phyloP scores from a whole-genome alignment of 2,888 invertebrate genomes.

The Drosophila testacea region DNA sequence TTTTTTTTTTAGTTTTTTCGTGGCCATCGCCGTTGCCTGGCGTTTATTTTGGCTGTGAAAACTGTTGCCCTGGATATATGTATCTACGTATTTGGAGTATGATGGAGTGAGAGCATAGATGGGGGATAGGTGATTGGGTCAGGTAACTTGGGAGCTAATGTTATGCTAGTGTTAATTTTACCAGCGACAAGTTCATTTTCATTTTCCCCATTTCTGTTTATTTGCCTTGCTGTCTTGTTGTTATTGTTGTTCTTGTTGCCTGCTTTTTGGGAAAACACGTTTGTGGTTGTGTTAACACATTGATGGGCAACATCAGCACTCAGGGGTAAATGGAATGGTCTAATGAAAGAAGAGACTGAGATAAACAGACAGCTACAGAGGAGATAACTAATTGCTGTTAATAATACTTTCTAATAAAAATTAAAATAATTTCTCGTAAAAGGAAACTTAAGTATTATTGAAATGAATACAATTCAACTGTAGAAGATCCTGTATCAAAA shows the following conservation, averaged over 20 bases:
- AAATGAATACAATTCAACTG: no score
- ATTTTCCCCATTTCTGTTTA: constrained; percentile 39
- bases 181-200: constrained; percentile 62
- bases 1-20: not conserved
- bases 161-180: constrained; percentile 64
- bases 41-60: constrained; percentile 65
- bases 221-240: constrained; percentile 23
- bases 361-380: not conserved
- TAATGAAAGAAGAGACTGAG: constrained; percentile 10
- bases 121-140: not conserved
- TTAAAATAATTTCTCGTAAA: not conserved
- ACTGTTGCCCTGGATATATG: constrained; percentile 50
- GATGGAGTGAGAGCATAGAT: not conserved
- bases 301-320: not conserved
- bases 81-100: not conserved
- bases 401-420: not conserved
- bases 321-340: constrained; percentile 12
- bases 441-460: not conserved
- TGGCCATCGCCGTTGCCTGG: constrained; percentile 45
- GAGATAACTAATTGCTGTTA: not conserved
- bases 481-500: no score
- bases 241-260: constrained; percentile 17
- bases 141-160: constrained; percentile 46
- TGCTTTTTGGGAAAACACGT: constrained; percentile 4
- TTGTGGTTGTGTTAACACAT: constrained; percentile 1